Base-by-base conservation (phyloP, 2,797 vertebrate species). In the Microctenopoma steveboyesi region DNA sequence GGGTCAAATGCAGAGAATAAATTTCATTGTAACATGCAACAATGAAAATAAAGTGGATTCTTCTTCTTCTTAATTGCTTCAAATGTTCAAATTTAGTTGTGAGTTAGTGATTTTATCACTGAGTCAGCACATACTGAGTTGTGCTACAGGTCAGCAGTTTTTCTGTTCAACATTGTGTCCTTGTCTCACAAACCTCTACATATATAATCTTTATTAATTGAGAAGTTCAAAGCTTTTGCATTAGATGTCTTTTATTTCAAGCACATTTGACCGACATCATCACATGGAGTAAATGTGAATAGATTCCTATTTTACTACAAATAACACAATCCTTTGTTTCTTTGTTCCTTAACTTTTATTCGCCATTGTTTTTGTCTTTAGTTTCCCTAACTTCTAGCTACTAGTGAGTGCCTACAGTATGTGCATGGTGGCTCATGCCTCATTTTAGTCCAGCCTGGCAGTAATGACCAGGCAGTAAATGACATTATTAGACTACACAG, bases 381-480 rank as follows among this genome's bases (percentile, higher is more conserved):
- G 22, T 22, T 22, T 1, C 22, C 22, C 1, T 22, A 22, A 22
- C 22, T 22, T 22, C 22, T 22, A 22, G 22, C 22, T 22, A 22
- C 16, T 27, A 66, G 2, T 61, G 15, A 61, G 18, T 53, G 11
- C 3, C 1, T 48, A 14, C 40, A 42, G 40, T 42, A 3, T 14
- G 18, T 72, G 52, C 28, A 18, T 65, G 16, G 10, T 63, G 28
- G 61, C 54, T 70, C 37, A 42, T 74, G 51, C 22, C 71, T 79
- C 54, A 43, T 81, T 74, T 74, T 69, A 67, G 63, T 79, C n/a
- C 3, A 63, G 71, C 46, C 74, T 76, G 74, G 70, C 62, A 64
- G 64, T 78, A 81, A 82, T 77, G 72, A 71, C 74, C 72, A 67
- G 77, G 78, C 69, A 71, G 68, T 54, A 61, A 77, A 70, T 52